Evolutionary conservation across 1,140 invertebrate species (phyloP).

Genomic region (Idris sp.): DNA sequence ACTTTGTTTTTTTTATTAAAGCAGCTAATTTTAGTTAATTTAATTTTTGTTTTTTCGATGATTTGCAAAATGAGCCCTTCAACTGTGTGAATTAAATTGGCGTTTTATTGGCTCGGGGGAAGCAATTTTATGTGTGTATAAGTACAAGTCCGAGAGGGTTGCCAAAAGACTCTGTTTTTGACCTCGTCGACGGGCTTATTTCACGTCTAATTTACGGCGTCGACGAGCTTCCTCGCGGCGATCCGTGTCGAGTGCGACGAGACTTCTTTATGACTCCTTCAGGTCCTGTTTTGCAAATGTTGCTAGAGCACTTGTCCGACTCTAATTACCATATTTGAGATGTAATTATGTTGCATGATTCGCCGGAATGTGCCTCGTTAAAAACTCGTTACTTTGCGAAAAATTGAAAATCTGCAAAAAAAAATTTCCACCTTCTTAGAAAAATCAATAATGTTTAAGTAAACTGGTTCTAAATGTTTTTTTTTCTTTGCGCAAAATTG

Average conservation of each 20-base stretch:
- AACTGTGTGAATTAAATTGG: conserved; percentile 79
- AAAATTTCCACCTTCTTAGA: too few relatives aligned
- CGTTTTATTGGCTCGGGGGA: conserved; percentile 76
- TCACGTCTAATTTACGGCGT: conserved; percentile 57
- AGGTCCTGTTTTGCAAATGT: conserved; percentile 48
- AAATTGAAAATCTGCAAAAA: too few relatives aligned
- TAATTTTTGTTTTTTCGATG: too few relatives aligned
- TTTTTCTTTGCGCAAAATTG: too few relatives aligned
- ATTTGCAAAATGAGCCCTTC: conserved; percentile 77
- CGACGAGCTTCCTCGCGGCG: conserved; percentile 41
- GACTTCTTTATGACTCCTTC: conserved; percentile 57
- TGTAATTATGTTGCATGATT: conserved; percentile 53
- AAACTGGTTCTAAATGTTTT: too few relatives aligned
- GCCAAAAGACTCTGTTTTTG: conserved; percentile 55
- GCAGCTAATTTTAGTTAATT: too few relatives aligned
- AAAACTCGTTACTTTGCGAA: conserved; percentile 37
- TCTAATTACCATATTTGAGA: conserved; percentile 56
- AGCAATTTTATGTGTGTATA: conserved; percentile 40
- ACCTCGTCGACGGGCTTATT: conserved; percentile 46
- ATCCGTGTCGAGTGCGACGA: conserved; percentile 41
- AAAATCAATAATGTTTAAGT: too few relatives aligned
- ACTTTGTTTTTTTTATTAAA: too few relatives aligned
- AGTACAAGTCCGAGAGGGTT: conserved; percentile 36
- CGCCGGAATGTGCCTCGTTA: conserved; percentile 47
- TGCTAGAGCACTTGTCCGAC: conserved; percentile 49